Conservation (phyloP, 2,113 vertebrate species). For the Rhabdornis inornatus region DNA sequence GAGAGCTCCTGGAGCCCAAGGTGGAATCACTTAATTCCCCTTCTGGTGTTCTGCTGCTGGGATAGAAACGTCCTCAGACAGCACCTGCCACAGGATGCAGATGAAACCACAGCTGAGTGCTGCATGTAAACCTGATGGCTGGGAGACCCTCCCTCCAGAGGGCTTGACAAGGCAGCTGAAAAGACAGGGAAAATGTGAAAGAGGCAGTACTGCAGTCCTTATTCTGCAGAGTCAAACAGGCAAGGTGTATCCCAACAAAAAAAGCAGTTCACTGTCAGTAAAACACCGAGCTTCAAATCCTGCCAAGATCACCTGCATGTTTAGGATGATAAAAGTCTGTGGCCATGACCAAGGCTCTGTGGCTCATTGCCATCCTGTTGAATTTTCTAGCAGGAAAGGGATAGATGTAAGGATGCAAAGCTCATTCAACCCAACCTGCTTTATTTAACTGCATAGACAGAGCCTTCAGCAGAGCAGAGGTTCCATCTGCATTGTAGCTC, state of each 20-base stretch:
- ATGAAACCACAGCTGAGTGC: not conserved
- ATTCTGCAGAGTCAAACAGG: not conserved
- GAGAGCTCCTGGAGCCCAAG: not conserved
- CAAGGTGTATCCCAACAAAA: not conserved
- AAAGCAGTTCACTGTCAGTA: not conserved
- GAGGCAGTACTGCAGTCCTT: not conserved
- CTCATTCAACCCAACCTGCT: not conserved
- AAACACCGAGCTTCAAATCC: not conserved
- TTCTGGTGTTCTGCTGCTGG: not conserved
- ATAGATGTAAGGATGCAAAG: not conserved
- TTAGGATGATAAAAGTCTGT: not conserved
- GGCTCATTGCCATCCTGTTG: not conserved
- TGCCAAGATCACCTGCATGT: not conserved
- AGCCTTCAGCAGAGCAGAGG: not conserved
- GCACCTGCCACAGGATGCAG: conserved; percentile 31
- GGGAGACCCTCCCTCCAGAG: not conserved
- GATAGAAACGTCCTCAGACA: not conserved
- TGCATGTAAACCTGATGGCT: not conserved
- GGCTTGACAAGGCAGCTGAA: not conserved
- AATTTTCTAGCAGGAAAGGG: not conserved
- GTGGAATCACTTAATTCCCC: not conserved
- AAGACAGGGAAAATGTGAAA: not conserved
- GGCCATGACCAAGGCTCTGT: not conserved
- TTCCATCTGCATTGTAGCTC: not conserved
- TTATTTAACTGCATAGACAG: not conserved